Base-by-base conservation (phyloP, 2,113 vertebrate species). In the Siphamia tubifer region DNA sequence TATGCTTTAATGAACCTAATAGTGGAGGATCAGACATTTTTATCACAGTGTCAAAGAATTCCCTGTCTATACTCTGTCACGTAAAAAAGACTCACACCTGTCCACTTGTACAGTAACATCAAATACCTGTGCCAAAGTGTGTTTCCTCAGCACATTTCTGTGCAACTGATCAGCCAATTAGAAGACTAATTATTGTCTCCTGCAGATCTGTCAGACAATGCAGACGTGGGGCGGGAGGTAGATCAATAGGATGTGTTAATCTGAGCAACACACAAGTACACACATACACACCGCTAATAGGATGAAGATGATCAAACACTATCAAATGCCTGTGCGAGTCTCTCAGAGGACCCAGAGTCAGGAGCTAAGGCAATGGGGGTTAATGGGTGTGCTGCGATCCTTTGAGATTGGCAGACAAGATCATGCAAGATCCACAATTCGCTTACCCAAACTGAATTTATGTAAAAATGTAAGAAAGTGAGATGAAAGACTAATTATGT, bases 141-240 rank as follows among this genome's bases (percentile, higher is more conserved):
- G 40, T 38, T 43, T 17, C 48, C 71, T 80, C 82, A 81, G 82
- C 85, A 73, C 11, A 82, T 89, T 88, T 76, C 60, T 68, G 42
- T 47, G 42, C 63, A 79, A 70, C 63, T 62, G 66, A 87, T 83
- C 64, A 71, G 40, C 65, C 79, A 83, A 83, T 90, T 90, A 86
- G 53, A 45, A 19, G 19, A 70, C 64, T 82, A 77, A 89, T 85
- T 81, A 89, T 81, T 76, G 75, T 67, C 53, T 83, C 66, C 55
- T 66, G 47, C 61, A 74, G 64, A 82, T 75, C 62, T 68, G 82
- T 73, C 74, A 68, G 47, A 35, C 30, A 19, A 35, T 27, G 38
- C 48, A 4, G 54, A 61, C 19, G 23, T 11, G 7, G 60, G 39
- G 35, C 68, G 66, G 55, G 0, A 21, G 25, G 63, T n/a, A n/a